A percentile compares a stretch with the other conserved stretches of the same genome.
These are phyloP conservation scores for Jordanella pulchra DNA, from an alignment of 2,797 vertebrate species.

Conservation along the genomic window DNA sequence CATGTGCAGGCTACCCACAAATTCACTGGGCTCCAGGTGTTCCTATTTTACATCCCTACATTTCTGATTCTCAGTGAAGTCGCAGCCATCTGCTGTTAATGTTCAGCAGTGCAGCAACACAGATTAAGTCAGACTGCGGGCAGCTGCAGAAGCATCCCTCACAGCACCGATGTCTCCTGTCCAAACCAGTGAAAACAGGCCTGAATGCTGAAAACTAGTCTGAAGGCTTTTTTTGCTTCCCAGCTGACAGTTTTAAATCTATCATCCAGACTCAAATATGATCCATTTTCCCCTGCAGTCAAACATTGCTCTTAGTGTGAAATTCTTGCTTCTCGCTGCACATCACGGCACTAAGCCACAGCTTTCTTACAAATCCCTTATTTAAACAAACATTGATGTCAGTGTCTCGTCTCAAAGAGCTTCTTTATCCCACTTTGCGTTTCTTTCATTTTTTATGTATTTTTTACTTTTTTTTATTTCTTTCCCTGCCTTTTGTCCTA, in stretches of 20 bases:
- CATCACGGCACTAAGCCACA: conserved; percentile 13
- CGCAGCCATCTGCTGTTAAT: conserved; percentile 37
- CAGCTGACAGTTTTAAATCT: neutral
- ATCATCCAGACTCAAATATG: conserved; percentile 4
- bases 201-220: neutral
- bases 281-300: neutral
- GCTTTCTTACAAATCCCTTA: conserved; percentile 15
- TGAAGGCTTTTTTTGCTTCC: conserved; percentile 1
- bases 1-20: neutral
- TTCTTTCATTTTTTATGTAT: neutral
- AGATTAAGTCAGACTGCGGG: neutral
- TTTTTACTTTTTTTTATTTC: conserved; percentile 14
- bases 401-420: conserved; percentile 5
- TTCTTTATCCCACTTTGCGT: neutral
- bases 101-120: conserved; percentile 16
- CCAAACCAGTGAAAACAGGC: neutral
- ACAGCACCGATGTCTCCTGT: neutral
- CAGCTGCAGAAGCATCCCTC: neutral
- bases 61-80: conserved; percentile 9
- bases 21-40: conserved; percentile 34
- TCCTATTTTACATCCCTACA: neutral
- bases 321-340: neutral
- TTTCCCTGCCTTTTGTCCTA: neutral
- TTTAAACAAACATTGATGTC: conserved; percentile 27
- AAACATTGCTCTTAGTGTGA: neutral